Evolutionary conservation across 2,888 invertebrate species (phyloP), one percentile per base, ranked within the genome.

Genomic region (Marronus borbonicus): DNA sequence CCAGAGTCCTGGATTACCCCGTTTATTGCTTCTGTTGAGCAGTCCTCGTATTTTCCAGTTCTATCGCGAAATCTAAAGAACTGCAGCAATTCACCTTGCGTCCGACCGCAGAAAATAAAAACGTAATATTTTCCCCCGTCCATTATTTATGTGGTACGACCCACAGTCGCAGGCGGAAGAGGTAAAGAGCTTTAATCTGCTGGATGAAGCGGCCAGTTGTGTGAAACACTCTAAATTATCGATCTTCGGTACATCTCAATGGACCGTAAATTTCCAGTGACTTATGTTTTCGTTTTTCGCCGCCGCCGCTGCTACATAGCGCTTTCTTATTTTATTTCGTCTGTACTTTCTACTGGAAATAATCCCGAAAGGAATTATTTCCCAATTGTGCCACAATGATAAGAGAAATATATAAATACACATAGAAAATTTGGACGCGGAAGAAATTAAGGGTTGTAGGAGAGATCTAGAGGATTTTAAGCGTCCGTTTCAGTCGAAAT

Each of bases 231-330:
- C 20, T 20, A 20, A 55, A 55, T 55, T 55, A 55, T 55, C 55
- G 55, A 55, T 55, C 55, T 55, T 20, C 55, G 55, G 55, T 55
- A 55, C 55, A 20, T 55, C 55, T 55, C 55, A 55, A 55, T 55
- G 55, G 55, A 55, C 55, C 55, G 55, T 55, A 55, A n/a, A 55
- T 55, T 55, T 55, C 20, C 55, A 55, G 55, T 20, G n/a, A 55
- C 55, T 55, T 55, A 2, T 55, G 17, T 55, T 55, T 55, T 55
- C 55, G 17, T 55, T 55, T 55, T 55, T 4, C 24, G 24, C 24
- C 24, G 24, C n/a, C 55, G 55, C 55, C 55, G 17, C 20, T 20
- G n/a, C 17, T 20, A n/a, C 7, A 10, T 14, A 7, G 5, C 8
- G 0, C 0, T 7, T 55, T 55, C 55, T 55, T 55, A 55, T 55